phyloP scores from a whole-genome alignment of 2,797 vertebrate genomes.

The Argya squamiceps region DNA sequence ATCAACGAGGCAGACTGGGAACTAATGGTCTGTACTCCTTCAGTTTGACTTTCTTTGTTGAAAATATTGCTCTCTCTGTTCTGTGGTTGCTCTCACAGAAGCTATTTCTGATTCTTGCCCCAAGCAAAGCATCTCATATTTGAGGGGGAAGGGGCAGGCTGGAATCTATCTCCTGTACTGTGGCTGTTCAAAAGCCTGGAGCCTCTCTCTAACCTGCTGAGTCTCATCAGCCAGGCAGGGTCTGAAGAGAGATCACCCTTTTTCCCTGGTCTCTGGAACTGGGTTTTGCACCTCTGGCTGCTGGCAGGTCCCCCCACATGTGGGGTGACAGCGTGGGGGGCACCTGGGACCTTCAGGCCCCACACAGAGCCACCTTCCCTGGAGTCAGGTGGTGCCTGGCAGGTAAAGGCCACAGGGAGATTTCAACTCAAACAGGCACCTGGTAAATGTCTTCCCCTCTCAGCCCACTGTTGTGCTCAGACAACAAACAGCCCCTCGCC shows the following conservation, averaged over 20 bases:
- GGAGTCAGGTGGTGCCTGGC: neutral
- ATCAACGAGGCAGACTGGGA: constrained; percentile 99
- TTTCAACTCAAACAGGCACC: neutral
- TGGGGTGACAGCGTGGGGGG: neutral
- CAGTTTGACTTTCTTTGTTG: constrained; percentile 40
- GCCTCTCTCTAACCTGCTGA: constrained; percentile 23
- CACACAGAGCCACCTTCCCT: neutral
- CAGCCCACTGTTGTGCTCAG: neutral
- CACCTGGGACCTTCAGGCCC: neutral
- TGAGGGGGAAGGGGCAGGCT: constrained; percentile 11
- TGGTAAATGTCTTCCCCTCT: neutral
- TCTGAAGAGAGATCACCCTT: neutral
- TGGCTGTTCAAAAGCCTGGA: neutral
- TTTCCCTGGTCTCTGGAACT: neutral
- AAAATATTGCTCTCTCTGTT: constrained; percentile 9
- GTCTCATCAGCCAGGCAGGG: neutral
- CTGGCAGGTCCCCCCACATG: neutral
- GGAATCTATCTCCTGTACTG: neutral
- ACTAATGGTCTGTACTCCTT: constrained; percentile 88
- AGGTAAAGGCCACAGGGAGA: neutral
- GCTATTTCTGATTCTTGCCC: constrained; percentile 46
- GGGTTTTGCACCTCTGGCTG: neutral
- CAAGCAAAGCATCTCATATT: neutral
- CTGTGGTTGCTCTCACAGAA: neutral
- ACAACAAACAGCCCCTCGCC: neutral